Base-by-base conservation (phyloP, 1,140 invertebrate species). In the Hormaphis cornu region DNA sequence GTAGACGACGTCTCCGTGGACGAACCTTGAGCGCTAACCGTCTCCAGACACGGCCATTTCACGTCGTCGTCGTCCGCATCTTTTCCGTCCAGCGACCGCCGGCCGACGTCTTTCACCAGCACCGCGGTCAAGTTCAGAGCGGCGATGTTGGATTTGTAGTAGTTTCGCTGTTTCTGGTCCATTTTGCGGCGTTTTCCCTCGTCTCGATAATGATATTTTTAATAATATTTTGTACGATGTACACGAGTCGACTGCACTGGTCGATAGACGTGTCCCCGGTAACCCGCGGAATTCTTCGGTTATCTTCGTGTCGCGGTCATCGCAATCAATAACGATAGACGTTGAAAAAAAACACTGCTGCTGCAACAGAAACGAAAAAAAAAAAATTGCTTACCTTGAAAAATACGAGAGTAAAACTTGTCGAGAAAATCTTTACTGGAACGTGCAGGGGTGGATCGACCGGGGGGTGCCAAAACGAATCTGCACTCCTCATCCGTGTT, bases 1-100 rank as follows among this genome's bases (percentile, higher is more conserved):
- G 54, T 58, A 8, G 54, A 58, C 1, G 54, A 58, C 3, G 54
- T 58, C 7, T 58, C 54, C 3, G 54, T 58, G 54, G 54, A 58
- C 14, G 22, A 40, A 5, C 22, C 54, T 37, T 40, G 8, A 8
- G 20, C 35, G 14, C 33, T 58, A 2, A 8, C 20, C 3, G 22
- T 24, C n/a, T 58, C 54, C 6, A 58, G 20, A 16, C 33, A 40
- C 6, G 54, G 54, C 54, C 54, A 58, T 58, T 58, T 58, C 20
- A 16, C 54, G 14, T 58, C 54, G 20, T 40, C 54, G 18, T 54
- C 52, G 10, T n/a, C n/a, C n/a, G n/a, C n/a, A n/a, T n/a, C n/a
- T n/a, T 37, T 58, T 7, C 24, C 54, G 6, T 40, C 12, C 1
- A 40, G 7, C 3, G 54, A 20, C n/a, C n/a, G n/a, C n/a, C n/a